phyloP scores from a whole-genome alignment of 1,140 invertebrate genomes.

The Hylaeus anthracinus region DNA sequence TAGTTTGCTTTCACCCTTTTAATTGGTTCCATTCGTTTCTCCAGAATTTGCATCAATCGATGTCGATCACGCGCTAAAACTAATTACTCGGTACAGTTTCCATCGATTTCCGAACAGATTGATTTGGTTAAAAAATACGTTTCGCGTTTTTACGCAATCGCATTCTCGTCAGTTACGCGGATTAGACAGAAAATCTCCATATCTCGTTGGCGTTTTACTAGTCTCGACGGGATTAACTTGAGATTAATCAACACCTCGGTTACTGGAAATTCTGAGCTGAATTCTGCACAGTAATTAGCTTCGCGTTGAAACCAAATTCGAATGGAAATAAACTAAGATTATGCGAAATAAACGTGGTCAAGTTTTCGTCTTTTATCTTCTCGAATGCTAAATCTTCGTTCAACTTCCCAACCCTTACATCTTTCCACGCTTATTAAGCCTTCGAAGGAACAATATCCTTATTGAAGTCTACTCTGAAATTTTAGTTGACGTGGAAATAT shows the following conservation, averaged over 20 bases:
- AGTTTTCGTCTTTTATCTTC: not conserved
- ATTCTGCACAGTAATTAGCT: not conserved
- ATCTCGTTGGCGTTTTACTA: not conserved
- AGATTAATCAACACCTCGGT: not conserved
- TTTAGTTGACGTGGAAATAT: not conserved
- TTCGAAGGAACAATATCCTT: not conserved
- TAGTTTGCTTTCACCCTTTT: not conserved
- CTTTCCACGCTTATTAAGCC: not conserved
- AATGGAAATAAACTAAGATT: not conserved
- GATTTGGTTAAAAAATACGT: not conserved
- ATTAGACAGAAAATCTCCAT: not conserved
- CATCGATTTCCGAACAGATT: not conserved
- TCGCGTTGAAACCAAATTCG: not conserved
- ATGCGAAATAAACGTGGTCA: not conserved
- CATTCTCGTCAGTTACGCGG: not conserved
- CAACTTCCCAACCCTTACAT: not conserved
- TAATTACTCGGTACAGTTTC: not conserved
- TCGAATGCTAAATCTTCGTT: not conserved
- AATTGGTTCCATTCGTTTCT: not conserved
- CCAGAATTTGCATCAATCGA: not conserved
- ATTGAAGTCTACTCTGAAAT: not conserved
- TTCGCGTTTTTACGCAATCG: not conserved
- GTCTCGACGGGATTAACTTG: not conserved
- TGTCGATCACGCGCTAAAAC: not conserved
- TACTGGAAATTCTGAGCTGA: not conserved